Conservation (phyloP, 2,888 invertebrate genomes). For the Drosophila demipolita region DNA sequence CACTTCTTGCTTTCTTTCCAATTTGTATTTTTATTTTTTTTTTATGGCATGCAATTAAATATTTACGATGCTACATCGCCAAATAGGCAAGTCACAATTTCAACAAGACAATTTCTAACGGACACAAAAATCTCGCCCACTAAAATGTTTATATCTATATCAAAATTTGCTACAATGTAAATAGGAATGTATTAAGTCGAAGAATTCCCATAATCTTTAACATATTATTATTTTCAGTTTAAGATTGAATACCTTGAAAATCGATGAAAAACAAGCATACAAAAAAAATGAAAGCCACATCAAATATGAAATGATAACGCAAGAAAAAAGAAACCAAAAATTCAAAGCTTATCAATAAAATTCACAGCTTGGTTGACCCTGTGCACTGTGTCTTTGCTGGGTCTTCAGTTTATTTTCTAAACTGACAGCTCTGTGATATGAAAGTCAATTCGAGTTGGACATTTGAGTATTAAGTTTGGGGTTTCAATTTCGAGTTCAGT, state of each 20-base stretch:
- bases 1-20: conserved; percentile 36
- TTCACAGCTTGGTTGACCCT: conserved; percentile 47
- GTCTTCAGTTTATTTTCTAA: conserved; percentile 21
- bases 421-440: conserved; percentile 44
- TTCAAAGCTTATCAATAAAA: conserved; percentile 35
- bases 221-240: neutral
- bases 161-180: neutral
- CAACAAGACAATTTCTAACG: conserved; percentile 37
- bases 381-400: conserved; percentile 16
- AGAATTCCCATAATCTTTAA: neutral
- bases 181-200: neutral
- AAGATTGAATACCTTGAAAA: neutral
- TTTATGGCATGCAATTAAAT: conserved; percentile 72
- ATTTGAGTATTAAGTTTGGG: conserved; percentile 39
- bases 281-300: neutral
- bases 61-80: conserved; percentile 74
- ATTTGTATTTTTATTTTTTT: conserved; percentile 1
- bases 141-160: conserved; percentile 23
- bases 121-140: conserved; percentile 25
- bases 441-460: conserved; percentile 17
- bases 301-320: conserved; percentile 15
- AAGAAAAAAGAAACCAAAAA: conserved; percentile 6
- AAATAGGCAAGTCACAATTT: conserved; percentile 56
- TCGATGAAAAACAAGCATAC: neutral
- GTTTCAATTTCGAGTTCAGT: conserved; percentile 27